Evolutionary conservation across 2,113 vertebrate genomes (phyloP).

Genomic region (Pelecanus crispus): DNA sequence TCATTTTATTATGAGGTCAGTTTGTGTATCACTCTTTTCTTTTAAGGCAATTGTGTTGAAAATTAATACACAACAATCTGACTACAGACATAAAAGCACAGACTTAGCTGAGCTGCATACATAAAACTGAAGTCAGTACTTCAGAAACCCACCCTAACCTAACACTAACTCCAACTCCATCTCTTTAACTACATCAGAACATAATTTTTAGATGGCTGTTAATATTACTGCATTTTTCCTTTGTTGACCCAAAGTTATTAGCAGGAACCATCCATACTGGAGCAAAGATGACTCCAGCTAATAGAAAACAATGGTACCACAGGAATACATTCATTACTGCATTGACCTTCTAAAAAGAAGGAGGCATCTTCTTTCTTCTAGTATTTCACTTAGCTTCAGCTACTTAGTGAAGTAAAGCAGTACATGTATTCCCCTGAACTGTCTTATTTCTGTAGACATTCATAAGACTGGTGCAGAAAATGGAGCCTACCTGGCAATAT

Average conservation of each 20-base stretch:
- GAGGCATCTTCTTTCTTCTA: neutral
- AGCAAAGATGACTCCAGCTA: neutral
- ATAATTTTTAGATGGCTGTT: neutral
- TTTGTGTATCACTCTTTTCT: neutral
- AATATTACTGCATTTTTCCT: neutral
- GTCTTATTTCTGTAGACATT: neutral
- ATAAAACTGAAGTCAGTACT: neutral
- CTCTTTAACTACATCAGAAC: neutral
- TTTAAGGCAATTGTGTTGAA: neutral
- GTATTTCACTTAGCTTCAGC: conserved; percentile 4
- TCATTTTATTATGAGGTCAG: neutral
- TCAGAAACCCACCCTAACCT: neutral
- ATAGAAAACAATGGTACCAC: neutral
- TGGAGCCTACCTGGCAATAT: conserved; percentile 6
- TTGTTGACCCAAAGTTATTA: neutral
- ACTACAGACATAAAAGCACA: neutral
- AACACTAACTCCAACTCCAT: neutral
- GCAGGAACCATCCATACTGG: neutral
- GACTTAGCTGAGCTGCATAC: neutral
- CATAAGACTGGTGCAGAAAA: neutral
- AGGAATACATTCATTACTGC: neutral
- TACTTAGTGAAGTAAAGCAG: conserved; percentile 9
- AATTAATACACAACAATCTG: neutral
- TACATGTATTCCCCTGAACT: neutral
- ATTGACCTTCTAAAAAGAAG: neutral